phyloP scores from a whole-genome alignment of 2,888 invertebrate species.

The Boloria selene region DNA sequence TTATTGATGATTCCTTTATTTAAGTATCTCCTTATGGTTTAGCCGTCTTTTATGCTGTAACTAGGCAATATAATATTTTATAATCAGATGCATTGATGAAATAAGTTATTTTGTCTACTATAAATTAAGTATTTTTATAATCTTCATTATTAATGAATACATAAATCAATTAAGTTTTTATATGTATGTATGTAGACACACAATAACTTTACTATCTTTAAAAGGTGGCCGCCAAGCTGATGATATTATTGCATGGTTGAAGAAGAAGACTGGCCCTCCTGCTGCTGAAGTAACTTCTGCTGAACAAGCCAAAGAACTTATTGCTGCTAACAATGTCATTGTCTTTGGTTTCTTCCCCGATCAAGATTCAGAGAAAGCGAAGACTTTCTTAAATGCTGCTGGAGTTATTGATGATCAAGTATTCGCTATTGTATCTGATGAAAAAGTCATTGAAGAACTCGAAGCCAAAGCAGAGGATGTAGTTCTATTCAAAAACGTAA shows the following conservation, averaged over 20 bases:
- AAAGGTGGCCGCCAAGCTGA: constrained; percentile 94
- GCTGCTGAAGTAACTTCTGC: constrained; percentile 90
- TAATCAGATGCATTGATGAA: no score
- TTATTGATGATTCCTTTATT: no score
- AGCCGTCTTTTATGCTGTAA: no score
- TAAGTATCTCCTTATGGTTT: no score
- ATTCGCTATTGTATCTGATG: constrained; percentile 92
- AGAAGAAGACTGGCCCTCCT: constrained; percentile 98
- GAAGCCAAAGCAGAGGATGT: constrained; percentile 90
- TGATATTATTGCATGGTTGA: constrained; percentile 96
- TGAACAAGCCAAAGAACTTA: constrained; percentile 92
- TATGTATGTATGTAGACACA: not conserved
- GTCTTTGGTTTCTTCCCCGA: constrained; percentile 96
- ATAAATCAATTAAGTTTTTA: no score
- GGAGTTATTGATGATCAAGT: constrained; percentile 91
- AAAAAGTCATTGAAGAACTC: constrained; percentile 90
- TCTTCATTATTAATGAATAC: no score
- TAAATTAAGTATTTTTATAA: no score
- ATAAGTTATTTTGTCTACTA: no score
- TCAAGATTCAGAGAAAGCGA: constrained; percentile 89
- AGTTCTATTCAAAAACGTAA: constrained; percentile 95
- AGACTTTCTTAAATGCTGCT: constrained; percentile 91
- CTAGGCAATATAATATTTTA: no score
- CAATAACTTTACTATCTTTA: constrained; percentile 7
- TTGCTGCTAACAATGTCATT: constrained; percentile 90